Base-by-base conservation (phyloP, 2,797 vertebrate genomes). In the Pitangus sulphuratus region DNA sequence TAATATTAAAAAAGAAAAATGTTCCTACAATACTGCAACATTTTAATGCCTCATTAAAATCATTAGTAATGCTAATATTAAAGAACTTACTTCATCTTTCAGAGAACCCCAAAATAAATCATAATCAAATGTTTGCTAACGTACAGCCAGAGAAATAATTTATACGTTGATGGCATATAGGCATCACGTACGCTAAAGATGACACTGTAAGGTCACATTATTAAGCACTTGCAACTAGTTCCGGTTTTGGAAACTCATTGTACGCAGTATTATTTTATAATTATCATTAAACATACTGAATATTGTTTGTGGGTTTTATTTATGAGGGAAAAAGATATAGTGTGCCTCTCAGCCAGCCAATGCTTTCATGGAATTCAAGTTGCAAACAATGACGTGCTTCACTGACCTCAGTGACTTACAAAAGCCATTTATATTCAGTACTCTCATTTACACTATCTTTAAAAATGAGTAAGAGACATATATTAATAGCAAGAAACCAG, bases 1-100 rank as follows among this genome's bases (percentile, higher is more conserved):
- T 98, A 98, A 98, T 98, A 97, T 97, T 98, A 72, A 95, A 98
- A 98, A 98, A 98, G 98, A 98, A 98, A 98, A 98, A 98, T 98
- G 98, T 98, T 97, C 97, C 96, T 97, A 98, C 93, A 98, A 98
- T 98, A 97, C 93, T 96, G 96, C 97, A 98, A 98, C 98, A 98
- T 98, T 98, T 98, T 98, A 98, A 98, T 98, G 98, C 97, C 98
- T 98, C 98, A 98, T 98, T 98, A 98, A 98, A 98, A 98, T 97
- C 98, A 98, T 98, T 98, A 98, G 98, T 98, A 98, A 98, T 98
- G 98, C 98, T 98, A 98, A 98, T 98, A 98, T 97, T 98, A 98
- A 98, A 98, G 98, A 98, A 98, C 97, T 98, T 98, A 97, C 97
- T 98, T 97, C 97, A 98, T 98, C 97, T 98, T 98, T 98, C 98